Evolutionary conservation across 2,888 invertebrate species (phyloP).

Genomic region (Clistopyga incitator): DNA sequence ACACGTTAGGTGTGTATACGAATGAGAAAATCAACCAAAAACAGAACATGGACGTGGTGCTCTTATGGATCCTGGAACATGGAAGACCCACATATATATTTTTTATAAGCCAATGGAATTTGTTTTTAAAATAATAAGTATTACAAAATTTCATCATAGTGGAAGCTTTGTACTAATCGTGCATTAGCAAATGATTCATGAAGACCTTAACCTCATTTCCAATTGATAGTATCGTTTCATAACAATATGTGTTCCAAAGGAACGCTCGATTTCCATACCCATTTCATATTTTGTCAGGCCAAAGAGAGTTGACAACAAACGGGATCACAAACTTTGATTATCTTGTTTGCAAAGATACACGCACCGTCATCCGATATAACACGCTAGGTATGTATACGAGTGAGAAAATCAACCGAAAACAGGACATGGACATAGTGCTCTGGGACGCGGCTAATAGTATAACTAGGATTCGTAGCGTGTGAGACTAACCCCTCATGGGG

Average conservation of each 20-base stretch:
- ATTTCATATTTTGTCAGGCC: neutral
- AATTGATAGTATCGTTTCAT: neutral
- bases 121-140: neutral
- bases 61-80: neutral
- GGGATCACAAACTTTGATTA: constrained; percentile 15
- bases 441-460: constrained; percentile 5
- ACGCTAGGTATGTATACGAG: constrained; percentile 2
- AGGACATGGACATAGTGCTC: neutral
- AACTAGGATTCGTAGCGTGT: constrained; percentile 19
- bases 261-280: too few species aligned
- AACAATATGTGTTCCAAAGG: too few species aligned
- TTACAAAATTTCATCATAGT: neutral
- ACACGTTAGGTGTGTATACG: too few species aligned
- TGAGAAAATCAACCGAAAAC: constrained; percentile 11
- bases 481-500: constrained; percentile 9
- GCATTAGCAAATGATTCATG: neutral
- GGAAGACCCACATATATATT: neutral
- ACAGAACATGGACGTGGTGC: too few species aligned
- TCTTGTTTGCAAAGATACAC: neutral
- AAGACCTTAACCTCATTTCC: too few species aligned
- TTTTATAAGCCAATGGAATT: neutral
- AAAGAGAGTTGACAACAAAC: neutral
- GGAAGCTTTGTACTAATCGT: neutral
- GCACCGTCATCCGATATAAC: neutral
- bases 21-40: too few species aligned